Evolutionary conservation across 2,113 vertebrate species (phyloP).

Genomic region (Corythaeola cristata): DNA sequence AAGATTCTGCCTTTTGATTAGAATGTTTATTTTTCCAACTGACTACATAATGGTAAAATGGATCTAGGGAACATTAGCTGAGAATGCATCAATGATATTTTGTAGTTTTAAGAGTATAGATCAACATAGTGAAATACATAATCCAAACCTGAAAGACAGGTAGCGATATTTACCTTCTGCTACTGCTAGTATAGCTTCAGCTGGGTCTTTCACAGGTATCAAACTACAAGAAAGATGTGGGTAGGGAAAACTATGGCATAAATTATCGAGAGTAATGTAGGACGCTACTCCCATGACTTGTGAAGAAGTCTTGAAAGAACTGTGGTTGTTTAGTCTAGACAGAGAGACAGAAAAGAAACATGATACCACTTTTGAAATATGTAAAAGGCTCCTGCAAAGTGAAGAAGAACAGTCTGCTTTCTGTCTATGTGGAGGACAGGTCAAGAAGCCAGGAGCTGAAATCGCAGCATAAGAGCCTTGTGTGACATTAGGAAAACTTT

Average conservation of each 20-base stretch:
- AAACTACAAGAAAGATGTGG: neutral
- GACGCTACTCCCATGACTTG: neutral
- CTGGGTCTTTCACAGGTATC: neutral
- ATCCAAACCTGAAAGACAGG: neutral
- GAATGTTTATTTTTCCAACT: neutral
- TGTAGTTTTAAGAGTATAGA: neutral
- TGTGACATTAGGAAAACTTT: conserved; percentile 20
- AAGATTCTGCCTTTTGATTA: neutral
- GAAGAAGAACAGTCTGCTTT: conserved; percentile 1
- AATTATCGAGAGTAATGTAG: neutral
- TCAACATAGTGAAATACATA: neutral
- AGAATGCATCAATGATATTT: neutral
- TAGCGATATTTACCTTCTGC: neutral
- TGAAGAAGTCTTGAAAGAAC: neutral
- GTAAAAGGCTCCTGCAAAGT: conserved; percentile 1
- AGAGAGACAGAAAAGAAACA: conserved; percentile 21
- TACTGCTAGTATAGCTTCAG: neutral
- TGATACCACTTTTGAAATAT: neutral
- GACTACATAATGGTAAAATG: neutral
- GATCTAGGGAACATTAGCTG: neutral
- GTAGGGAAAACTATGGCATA: neutral
- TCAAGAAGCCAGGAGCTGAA: conserved; percentile 23
- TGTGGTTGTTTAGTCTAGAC: conserved; percentile 2
- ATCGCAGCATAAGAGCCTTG: neutral
- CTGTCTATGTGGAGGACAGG: neutral